Base-by-base conservation (phyloP, 2,797 vertebrate species). In the Clarias pachynema region DNA sequence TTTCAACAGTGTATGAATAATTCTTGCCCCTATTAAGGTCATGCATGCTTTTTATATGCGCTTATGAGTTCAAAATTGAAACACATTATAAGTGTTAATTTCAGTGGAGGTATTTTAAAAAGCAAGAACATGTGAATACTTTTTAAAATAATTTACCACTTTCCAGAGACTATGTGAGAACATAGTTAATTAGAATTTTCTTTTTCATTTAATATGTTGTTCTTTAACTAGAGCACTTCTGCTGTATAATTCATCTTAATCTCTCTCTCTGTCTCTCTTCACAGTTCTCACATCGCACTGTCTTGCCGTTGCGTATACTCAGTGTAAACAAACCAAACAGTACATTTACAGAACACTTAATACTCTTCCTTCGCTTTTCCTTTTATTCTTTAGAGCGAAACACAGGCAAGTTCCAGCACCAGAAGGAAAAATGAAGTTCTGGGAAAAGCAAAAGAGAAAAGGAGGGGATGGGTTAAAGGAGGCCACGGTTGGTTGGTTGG, bases 331-430 rank as follows among this genome's bases (percentile, higher is more conserved):
- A 40, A 62, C 65, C 18, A 26, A 72, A 8, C 37, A 5, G 14
- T 20, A 44, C 18, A 22, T 18, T 18, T 70, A 40, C 40, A 70
- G 14, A 73, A 26, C 12, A 73, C 24, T 53, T 20, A 12, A 40
- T 44, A n/a, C 12, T 4, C 24, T 74, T 83, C 91, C 91, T 95
- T 94, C 20, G 15, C 53, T 70, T 57, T 63, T 22, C 70, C 63
- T 86, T 65, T 66, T 83, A 66, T 53, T 63, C 60, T 24, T 87
- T 63, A n/a, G 86, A 24, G 37, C 86, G 69, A 81, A 77, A 15
- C 78, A 73, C 60, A 59, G 68, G 34, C 68, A 83, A 77, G 85
- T 75, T 49, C 72, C 74, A 78, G 86, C 89, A 89, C 89, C 87
- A 86, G 84, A 73, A 87, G 86, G 86, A 86, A 86, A 86, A 87